These are phyloP conservation scores for Bradypodion pumilum DNA, from an alignment of 2,797 vertebrate genomes.

Conservation along the genomic window DNA sequence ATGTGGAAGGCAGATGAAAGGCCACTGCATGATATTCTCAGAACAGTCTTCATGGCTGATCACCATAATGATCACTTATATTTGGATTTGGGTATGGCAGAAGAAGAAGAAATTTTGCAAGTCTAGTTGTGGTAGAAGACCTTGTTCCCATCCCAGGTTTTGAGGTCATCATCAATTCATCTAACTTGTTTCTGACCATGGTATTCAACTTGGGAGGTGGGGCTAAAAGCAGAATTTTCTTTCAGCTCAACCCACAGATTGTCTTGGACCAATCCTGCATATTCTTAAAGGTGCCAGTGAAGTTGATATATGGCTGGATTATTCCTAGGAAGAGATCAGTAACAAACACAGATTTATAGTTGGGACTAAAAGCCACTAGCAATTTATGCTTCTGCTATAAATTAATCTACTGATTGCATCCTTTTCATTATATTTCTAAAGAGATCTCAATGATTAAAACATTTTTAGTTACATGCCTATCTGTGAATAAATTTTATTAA, in stretches of 20 bases:
- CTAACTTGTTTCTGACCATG: neutral
- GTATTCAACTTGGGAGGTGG: neutral
- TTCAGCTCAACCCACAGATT: neutral
- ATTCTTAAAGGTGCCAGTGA: neutral
- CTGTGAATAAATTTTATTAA: neutral
- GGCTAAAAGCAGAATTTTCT: neutral
- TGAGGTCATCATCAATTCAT: neutral
- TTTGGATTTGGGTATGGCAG: too few relatives aligned
- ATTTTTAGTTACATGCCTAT: neutral
- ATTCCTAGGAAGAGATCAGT: too few relatives aligned
- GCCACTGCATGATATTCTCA: too few relatives aligned
- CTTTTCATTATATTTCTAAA: conserved; percentile 26
- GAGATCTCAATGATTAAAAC: conserved; percentile 10
- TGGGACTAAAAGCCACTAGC: neutral
- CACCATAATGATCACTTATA: too few relatives aligned
- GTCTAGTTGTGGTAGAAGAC: too few relatives aligned
- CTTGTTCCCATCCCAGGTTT: neutral
- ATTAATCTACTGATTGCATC: neutral
- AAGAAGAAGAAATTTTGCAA: too few relatives aligned
- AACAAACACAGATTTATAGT: neutral
- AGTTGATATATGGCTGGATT: neutral
- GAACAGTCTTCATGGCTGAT: too few relatives aligned
- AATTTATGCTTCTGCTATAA: neutral
- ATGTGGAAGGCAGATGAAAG: too few relatives aligned
- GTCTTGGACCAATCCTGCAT: neutral